These are phyloP conservation scores for Stomorhina lunata DNA, from an alignment of 2,888 invertebrate genomes.

Conservation along the genomic window DNA sequence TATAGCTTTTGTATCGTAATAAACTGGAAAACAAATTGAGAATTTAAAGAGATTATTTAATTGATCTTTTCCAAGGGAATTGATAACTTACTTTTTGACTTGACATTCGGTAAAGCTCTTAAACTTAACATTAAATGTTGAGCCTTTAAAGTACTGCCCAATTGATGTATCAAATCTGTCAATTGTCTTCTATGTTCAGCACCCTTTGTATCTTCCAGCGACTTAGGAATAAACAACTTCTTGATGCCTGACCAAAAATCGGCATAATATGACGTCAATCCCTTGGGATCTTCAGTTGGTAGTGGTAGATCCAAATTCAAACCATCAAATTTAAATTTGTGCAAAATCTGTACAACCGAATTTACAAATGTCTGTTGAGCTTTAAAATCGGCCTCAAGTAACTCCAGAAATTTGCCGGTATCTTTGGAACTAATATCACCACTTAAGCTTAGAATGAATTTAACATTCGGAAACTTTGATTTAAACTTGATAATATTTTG, in stretches of 20 bases:
- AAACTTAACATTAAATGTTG: constrained; percentile 85
- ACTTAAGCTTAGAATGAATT: constrained; percentile 87
- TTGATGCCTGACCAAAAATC: constrained; percentile 87
- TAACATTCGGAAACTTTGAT: constrained; percentile 84
- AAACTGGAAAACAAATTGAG: constrained; percentile 83
- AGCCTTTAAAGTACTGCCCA: constrained; percentile 85
- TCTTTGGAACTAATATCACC: constrained; percentile 85
- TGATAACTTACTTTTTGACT: constrained; percentile 83
- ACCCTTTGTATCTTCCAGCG: constrained; percentile 87
- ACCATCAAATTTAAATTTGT: constrained; percentile 91
- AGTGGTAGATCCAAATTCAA: constrained; percentile 93
- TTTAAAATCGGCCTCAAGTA: constrained; percentile 84
- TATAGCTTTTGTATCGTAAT: constrained; percentile 87
- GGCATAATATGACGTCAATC: constrained; percentile 84
- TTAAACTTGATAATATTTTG: constrained; percentile 86
- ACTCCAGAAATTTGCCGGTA: constrained; percentile 84
- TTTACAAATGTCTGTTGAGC: constrained; percentile 87
- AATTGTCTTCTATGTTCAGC: constrained; percentile 89
- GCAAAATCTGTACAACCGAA: constrained; percentile 85
- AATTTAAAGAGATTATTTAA: constrained; percentile 72
- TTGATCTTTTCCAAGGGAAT: too few relatives aligned
- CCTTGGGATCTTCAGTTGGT: constrained; percentile 88
- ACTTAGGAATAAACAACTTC: constrained; percentile 86
- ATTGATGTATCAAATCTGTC: constrained; percentile 86
- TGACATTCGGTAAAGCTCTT: constrained; percentile 88